phyloP scores from a whole-genome alignment of 2,797 vertebrate genomes.

The Sphenopsis melanotis region DNA sequence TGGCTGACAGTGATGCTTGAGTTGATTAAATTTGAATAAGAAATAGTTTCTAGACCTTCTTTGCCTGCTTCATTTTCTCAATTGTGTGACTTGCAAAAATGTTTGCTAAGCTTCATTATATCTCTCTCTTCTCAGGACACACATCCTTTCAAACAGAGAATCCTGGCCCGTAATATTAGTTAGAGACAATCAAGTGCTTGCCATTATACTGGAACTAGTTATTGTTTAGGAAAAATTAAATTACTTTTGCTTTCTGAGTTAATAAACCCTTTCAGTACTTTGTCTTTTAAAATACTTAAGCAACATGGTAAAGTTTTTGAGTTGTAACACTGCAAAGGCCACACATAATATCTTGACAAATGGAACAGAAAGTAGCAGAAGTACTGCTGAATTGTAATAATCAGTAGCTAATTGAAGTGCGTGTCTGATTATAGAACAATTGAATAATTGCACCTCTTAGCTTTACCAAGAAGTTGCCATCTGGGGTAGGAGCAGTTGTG shows the following conservation, averaged over 20 bases:
- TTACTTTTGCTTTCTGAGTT: not conserved
- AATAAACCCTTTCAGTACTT: not conserved
- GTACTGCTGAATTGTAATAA: not conserved
- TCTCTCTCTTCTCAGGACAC: not conserved
- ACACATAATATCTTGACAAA: not conserved
- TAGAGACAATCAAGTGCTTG: not conserved
- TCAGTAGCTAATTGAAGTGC: not conserved
- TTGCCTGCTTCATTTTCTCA: not conserved
- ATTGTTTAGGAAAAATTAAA: not conserved
- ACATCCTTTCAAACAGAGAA: not conserved
- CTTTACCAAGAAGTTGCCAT: conserved; percentile 29
- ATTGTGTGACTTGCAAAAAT: not conserved
- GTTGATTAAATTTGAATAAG: not conserved
- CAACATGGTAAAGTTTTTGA: not conserved
- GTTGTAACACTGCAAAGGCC: not conserved
- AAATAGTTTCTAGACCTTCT: not conserved
- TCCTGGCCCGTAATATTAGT: not conserved
- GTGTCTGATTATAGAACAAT: not conserved
- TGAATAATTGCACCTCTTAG: conserved; percentile 13
- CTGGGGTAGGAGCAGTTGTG: not conserved
- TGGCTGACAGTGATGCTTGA: not conserved
- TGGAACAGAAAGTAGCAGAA: not conserved
- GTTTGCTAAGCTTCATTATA: not conserved
- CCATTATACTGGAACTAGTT: not conserved
- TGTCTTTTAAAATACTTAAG: not conserved